Conservation (phyloP, 2,888 invertebrate genomes). For the Omphaloscelis lunosa region DNA sequence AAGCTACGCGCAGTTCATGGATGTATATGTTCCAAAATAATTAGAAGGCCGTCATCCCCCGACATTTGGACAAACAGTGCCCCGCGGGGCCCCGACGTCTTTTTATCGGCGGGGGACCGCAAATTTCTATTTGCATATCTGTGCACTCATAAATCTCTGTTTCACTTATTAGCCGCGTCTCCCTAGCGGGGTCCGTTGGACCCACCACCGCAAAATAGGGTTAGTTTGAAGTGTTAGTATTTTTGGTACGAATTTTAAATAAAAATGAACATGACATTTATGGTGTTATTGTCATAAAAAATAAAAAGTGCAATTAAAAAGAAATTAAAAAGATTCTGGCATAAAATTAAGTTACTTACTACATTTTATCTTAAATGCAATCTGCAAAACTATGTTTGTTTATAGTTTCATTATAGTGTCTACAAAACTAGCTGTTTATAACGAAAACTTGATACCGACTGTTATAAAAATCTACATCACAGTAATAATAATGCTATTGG, state of each 20-base stretch:
- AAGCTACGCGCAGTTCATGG: slow-evolving; percentile 62
- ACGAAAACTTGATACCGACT: background rate
- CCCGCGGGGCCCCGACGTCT: slow-evolving; percentile 84
- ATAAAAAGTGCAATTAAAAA: background rate
- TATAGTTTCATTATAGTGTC: background rate
- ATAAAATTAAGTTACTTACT: background rate
- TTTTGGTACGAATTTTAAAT: slow-evolving; percentile 26
- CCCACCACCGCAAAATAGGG: slow-evolving; percentile 71
- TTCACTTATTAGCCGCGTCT: slow-evolving; percentile 89
- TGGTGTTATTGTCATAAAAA: background rate
- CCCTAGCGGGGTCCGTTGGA: slow-evolving; percentile 75
- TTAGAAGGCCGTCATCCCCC: slow-evolving; percentile 83
- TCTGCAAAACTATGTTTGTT: background rate
- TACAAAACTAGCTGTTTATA: background rate
- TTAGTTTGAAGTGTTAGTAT: slow-evolving; percentile 66
- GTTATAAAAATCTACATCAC: background rate
- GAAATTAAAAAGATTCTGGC: slow-evolving; percentile 1
- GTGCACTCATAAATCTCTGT: slow-evolving; percentile 90
- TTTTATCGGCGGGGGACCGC: slow-evolving; percentile 89
- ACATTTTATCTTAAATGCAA: slow-evolving; percentile 27
- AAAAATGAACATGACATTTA: slow-evolving; percentile 1
- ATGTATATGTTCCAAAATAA: slow-evolving; percentile 82
- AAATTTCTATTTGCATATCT: slow-evolving; percentile 91
- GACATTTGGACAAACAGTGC: slow-evolving; percentile 88
- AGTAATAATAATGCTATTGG: background rate